A percentile compares a stretch with the other conserved stretches of the same genome.
phyloP scores from a whole-genome alignment of 2,797 vertebrate species.

The Botia almorhae region DNA sequence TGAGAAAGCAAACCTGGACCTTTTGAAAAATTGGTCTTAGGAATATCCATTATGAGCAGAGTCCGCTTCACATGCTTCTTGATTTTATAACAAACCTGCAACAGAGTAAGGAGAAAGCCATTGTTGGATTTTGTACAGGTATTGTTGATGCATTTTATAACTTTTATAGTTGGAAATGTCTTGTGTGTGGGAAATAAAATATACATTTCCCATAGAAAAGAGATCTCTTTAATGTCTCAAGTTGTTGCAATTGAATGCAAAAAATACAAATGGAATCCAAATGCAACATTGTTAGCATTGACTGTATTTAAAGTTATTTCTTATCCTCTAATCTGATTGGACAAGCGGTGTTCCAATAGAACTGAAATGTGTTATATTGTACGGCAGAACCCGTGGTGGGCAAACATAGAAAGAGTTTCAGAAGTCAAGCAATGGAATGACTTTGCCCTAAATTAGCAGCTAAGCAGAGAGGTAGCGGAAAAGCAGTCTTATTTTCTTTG shows the following conservation, averaged over 20 bases:
- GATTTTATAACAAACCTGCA: constrained; percentile 39
- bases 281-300: too few species aligned
- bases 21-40: constrained; percentile 58
- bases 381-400: not conserved
- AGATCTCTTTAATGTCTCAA: not conserved
- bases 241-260: not conserved
- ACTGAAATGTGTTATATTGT: not conserved
- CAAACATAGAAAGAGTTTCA: not conserved
- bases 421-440: constrained; percentile 2
- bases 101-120: not conserved
- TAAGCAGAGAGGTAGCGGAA: not conserved
- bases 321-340: not conserved
- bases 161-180: constrained; percentile 2
- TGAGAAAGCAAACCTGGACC: constrained; percentile 57
- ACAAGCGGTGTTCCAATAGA: not conserved
- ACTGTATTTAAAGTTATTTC: too few species aligned
- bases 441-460: constrained; percentile 19
- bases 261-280: too few species aligned
- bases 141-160: constrained; percentile 16
- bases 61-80: constrained; percentile 22
- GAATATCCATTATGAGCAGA: constrained; percentile 60
- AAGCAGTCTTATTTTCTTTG: constrained; percentile 4
- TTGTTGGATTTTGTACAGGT: not conserved
- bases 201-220: not conserved
- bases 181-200: not conserved